Evolutionary conservation across 2,888 invertebrate genomes (phyloP).

Genomic region (Plebejus melissa): DNA sequence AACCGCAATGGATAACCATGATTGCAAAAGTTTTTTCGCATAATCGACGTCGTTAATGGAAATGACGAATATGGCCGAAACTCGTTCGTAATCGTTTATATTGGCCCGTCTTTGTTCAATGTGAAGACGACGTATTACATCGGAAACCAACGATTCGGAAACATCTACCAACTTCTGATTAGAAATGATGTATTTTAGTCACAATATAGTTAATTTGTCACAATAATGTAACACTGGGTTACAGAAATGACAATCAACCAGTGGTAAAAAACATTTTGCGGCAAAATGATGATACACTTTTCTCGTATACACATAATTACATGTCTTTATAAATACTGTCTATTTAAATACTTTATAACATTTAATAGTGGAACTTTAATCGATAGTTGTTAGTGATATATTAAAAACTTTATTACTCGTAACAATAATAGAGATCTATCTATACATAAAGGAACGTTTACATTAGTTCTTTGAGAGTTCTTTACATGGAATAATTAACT

Average conservation of each 20-base stretch:
- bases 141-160: too few relatives aligned
- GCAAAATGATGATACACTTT: not conserved
- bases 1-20: too few relatives aligned
- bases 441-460: slow-evolving; percentile 76
- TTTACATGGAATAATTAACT: slow-evolving; percentile 14
- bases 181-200: too few relatives aligned
- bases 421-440: slow-evolving; percentile 74
- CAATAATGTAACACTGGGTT: not conserved
- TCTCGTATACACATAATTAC: not conserved
- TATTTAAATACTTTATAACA: slow-evolving; percentile 23
- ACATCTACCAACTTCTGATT: too few relatives aligned
- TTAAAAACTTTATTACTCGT: slow-evolving; percentile 50
- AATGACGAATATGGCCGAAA: too few relatives aligned
- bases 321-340: slow-evolving; percentile 39
- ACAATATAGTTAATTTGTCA: too few relatives aligned
- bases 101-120: too few relatives aligned
- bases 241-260: not conserved
- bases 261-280: not conserved
- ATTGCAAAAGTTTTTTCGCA: too few relatives aligned
- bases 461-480: slow-evolving; percentile 63
- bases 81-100: too few relatives aligned
- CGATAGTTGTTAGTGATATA: slow-evolving; percentile 28
- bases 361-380: slow-evolving; percentile 18
- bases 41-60: too few relatives aligned
- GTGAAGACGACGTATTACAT: too few relatives aligned